Evolutionary conservation across 2,888 invertebrate species (phyloP).

Genomic region (Perizoma affinitatum): DNA sequence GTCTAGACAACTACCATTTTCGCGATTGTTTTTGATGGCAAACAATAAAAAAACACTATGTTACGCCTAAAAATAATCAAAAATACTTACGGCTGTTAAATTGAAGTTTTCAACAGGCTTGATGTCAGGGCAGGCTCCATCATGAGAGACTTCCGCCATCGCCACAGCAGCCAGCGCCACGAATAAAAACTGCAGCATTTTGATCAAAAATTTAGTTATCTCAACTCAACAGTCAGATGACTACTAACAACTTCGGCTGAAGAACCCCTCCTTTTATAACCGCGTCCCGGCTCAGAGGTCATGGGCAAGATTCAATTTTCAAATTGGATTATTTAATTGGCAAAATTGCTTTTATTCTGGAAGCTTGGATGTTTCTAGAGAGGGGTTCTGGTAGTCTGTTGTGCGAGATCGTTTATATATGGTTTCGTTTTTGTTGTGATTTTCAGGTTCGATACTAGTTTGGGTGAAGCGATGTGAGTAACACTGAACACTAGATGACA

Average conservation of each 20-base stretch:
- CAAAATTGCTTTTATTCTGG: slow-evolving; percentile 46
- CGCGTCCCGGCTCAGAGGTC: slow-evolving; percentile 53
- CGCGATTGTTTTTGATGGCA: too few species aligned
- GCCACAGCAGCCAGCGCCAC: slow-evolving; percentile 57
- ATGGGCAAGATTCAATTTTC: slow-evolving; percentile 59
- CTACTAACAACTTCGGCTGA: slow-evolving; percentile 47
- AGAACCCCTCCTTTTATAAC: slow-evolving; percentile 59
- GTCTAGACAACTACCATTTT: too few species aligned
- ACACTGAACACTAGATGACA: too few species aligned
- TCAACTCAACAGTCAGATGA: slow-evolving; percentile 47
- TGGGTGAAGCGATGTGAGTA: too few species aligned
- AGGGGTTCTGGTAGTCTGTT: slow-evolving; percentile 11
- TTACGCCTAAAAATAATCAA: too few species aligned
- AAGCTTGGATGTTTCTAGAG: slow-evolving; percentile 48
- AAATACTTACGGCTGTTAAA: slow-evolving; percentile 57
- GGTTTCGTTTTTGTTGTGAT: not conserved
- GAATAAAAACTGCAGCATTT: slow-evolving; percentile 59
- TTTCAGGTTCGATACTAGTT: not conserved
- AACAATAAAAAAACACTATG: too few species aligned
- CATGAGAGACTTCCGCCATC: slow-evolving; percentile 57
- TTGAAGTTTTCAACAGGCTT: slow-evolving; percentile 67
- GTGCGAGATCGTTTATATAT: not conserved
- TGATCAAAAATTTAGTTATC: slow-evolving; percentile 47
- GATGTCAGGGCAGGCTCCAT: slow-evolving; percentile 63
- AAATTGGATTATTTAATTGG: slow-evolving; percentile 61